Evolutionary conservation across 2,797 vertebrate genomes (phyloP), one percentile per base, ranked within the genome.

Genomic region (Emys orbicularis): DNA sequence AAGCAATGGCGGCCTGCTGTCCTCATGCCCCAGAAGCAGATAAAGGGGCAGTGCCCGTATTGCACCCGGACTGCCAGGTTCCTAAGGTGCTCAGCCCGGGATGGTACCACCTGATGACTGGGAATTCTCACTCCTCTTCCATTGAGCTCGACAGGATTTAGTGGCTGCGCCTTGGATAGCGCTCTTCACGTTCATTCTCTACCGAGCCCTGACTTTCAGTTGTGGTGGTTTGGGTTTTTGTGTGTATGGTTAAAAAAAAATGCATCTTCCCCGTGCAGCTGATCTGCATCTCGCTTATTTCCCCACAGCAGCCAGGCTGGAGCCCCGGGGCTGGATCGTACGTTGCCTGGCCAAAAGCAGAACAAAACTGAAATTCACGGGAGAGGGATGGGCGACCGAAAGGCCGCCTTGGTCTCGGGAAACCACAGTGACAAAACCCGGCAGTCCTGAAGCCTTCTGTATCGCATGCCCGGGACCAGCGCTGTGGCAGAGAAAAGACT

Each of bases 91-190:
- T n/a, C 61, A 31, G 57, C 34, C 27, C 2, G 4, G 61, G 13
- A 34, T 34, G 59, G 59, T 31, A 61, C 31, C 4, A 2, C 8
- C 61, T 4, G 34, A 16, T 10, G n/a, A 21, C 18, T 18, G 18
- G n/a, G 65, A n/a, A 72, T n/a, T n/a, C n/a, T 41, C 19, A 72
- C n/a, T 72, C 9, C 19, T 72, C 5, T 11, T 23, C n/a, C 65
- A 5, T 3, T 21, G 34, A 72, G 19, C n/a, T 10, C n/a, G 6
- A 5, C n/a, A 37, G 65, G 16, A 37, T 37, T 37, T 68, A 21
- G 34, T 3, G 5, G 65, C 8, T 6, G n/a, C 19, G 1, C 2
- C n/a, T 68, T 37, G 4, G n/a, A 5, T 10, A 3, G 21, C 3
- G n/a, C n/a, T 37, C 65, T 12, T 19, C 4, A 65, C 8, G 6